phyloP scores from a whole-genome alignment of 30 jellyfish, hydroid and myxozoan species.

The Hydractinia symbiolongicarpus region DNA sequence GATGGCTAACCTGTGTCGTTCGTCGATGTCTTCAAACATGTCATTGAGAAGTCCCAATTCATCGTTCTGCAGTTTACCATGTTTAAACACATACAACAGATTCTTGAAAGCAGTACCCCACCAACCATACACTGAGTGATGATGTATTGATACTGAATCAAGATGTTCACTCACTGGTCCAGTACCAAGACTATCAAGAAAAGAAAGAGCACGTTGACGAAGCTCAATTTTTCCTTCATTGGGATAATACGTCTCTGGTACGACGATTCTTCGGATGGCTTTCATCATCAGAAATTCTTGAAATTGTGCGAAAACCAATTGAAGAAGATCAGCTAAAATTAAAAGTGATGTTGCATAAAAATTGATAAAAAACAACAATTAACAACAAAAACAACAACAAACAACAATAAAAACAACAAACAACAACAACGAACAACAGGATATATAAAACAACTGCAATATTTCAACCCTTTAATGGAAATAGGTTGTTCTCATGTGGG shows the following conservation, averaged over 20 bases:
- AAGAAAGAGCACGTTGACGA: constrained; percentile 33
- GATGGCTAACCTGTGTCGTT: constrained; percentile 3
- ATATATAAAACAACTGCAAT: too few species aligned
- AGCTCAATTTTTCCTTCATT: constrained; percentile 34
- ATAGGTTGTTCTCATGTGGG: too few species aligned
- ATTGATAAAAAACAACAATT: too few species aligned
- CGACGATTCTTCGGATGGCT: constrained; percentile 23
- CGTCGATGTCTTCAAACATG: background rate
- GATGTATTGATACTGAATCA: constrained; percentile 18
- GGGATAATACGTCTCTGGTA: constrained; percentile 33
- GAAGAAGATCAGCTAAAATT: constrained; percentile 27
- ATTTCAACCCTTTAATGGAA: too few species aligned
- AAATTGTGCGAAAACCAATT: constrained; percentile 25
- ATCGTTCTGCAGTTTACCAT: background rate
- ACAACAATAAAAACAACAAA: too few species aligned
- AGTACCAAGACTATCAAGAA: constrained; percentile 19
- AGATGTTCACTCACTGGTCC: constrained; percentile 34
- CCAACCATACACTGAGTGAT: constrained; percentile 29
- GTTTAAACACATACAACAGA: background rate
- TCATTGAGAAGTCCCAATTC: constrained; percentile 8
- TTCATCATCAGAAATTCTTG: constrained; percentile 23
- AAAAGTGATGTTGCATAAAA: too few species aligned
- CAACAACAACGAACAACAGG: too few species aligned
- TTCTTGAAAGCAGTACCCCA: constrained; percentile 28
- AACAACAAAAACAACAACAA: too few species aligned